phyloP scores from a whole-genome alignment of 2,113 vertebrate genomes.

The Sinocyclocheilus grahami region DNA sequence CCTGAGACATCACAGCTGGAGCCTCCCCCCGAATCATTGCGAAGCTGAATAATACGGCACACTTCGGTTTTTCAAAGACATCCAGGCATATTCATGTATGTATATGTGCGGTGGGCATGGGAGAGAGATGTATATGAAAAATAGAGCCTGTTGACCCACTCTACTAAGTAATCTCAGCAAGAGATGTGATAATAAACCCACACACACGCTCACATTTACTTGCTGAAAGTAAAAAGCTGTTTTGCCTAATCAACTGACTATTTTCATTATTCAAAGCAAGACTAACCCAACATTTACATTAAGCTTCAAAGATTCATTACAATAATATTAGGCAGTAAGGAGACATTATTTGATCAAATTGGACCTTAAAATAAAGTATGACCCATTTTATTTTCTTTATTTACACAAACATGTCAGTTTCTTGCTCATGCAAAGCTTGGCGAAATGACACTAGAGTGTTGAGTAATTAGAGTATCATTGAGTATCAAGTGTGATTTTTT shows the following conservation, averaged over 20 bases:
- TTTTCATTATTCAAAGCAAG: no score
- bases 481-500: no score
- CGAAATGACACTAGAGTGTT: no score
- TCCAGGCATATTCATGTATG: conserved; percentile 1
- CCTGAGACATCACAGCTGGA: conserved; percentile 49
- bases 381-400: no score
- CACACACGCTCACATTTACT: not conserved
- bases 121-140: not conserved
- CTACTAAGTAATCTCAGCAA: not conserved
- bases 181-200: conserved; percentile 8
- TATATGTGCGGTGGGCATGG: not conserved
- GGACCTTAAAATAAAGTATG: no score
- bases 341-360: no score
- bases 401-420: no score
- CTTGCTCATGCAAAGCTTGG: no score
- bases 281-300: no score
- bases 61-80: conserved; percentile 35
- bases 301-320: no score
- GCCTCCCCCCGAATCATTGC: conserved; percentile 16
- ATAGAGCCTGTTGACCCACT: not conserved
- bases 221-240: not conserved
- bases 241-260: not conserved
- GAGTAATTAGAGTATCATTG: no score
- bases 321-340: no score
- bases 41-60: conserved; percentile 31